phyloP scores from a whole-genome alignment of 2,888 invertebrate species.

The Entomobrya proxima region DNA sequence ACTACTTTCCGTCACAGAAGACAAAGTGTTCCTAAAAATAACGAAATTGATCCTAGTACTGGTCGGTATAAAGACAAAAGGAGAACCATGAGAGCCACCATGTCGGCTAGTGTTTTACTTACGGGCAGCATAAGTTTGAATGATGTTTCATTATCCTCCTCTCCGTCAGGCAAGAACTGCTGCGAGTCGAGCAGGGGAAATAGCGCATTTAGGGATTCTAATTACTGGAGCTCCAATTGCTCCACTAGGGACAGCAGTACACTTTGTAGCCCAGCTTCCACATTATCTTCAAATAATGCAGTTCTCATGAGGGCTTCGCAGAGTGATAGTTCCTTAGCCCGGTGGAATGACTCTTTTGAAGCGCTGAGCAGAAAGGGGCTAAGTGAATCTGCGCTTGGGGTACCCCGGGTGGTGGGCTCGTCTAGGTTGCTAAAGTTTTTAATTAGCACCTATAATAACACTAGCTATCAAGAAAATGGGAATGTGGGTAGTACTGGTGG shows the following conservation, averaged over 20 bases:
- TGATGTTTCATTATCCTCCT: slow-evolving; percentile 47
- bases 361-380: slow-evolving; percentile 73
- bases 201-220: slow-evolving; percentile 67
- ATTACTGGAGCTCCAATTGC: slow-evolving; percentile 69
- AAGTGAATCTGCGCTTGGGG: slow-evolving; percentile 73
- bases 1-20: neutral
- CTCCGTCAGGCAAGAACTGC: neutral
- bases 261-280: slow-evolving; percentile 43
- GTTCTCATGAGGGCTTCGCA: slow-evolving; percentile 69
- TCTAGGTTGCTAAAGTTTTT: slow-evolving; percentile 75
- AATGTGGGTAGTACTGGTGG: neutral
- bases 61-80: slow-evolving; percentile 2
- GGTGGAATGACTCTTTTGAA: slow-evolving; percentile 73
- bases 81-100: neutral
- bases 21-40: slow-evolving; percentile 7
- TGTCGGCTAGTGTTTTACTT: slow-evolving; percentile 41
- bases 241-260: slow-evolving; percentile 56
- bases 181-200: neutral
- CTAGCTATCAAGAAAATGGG: neutral
- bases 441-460: slow-evolving; percentile 51
- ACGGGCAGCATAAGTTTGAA: slow-evolving; percentile 55
- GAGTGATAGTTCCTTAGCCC: slow-evolving; percentile 72
- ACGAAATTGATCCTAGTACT: neutral
- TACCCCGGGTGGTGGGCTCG: slow-evolving; percentile 71
- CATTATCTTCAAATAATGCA: slow-evolving; percentile 15